phyloP scores from a whole-genome alignment of 2,888 invertebrate genomes.

The Unio delphinus region DNA sequence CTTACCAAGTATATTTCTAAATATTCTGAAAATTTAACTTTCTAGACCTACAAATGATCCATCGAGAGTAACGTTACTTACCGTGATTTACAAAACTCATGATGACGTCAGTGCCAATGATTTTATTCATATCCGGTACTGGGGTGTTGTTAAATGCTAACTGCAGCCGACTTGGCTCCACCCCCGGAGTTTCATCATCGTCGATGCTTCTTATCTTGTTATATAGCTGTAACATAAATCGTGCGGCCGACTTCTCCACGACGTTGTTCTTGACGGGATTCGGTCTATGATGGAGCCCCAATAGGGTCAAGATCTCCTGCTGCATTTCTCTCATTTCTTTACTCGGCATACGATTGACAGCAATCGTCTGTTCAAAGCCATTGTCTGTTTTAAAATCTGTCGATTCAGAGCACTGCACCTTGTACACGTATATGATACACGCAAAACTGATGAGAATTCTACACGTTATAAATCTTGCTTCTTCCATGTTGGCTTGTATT shows the following conservation, averaged over 20 bases:
- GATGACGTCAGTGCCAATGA: constrained; percentile 93
- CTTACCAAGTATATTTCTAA: too few species aligned
- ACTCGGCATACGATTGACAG: constrained; percentile 82
- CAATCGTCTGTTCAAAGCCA: constrained; percentile 82
- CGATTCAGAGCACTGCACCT: too few species aligned
- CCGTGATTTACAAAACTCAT: constrained; percentile 95
- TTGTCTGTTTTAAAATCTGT: constrained; percentile 78
- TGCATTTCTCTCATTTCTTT: constrained; percentile 88
- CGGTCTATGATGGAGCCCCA: constrained; percentile 89
- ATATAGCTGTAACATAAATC: constrained; percentile 91
- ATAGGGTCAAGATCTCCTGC: constrained; percentile 88
- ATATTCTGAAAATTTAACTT: too few species aligned
- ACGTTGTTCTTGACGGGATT: constrained; percentile 55
- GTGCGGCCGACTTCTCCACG: constrained; percentile 77
- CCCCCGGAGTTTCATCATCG: constrained; percentile 47
- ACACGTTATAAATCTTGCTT: too few species aligned
- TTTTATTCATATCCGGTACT: constrained; percentile 74
- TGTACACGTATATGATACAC: too few species aligned
- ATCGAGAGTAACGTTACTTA: too few species aligned
- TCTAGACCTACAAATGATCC: too few species aligned
- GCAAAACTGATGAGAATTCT: too few species aligned
- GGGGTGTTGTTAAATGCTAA: constrained; percentile 45
- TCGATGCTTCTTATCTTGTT: constrained; percentile 79
- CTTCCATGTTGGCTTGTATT: too few species aligned
- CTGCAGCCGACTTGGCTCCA: constrained; percentile 40